Evolutionary conservation across 1,140 invertebrate species (phyloP).

Genomic region (Latrodectus geometricus): DNA sequence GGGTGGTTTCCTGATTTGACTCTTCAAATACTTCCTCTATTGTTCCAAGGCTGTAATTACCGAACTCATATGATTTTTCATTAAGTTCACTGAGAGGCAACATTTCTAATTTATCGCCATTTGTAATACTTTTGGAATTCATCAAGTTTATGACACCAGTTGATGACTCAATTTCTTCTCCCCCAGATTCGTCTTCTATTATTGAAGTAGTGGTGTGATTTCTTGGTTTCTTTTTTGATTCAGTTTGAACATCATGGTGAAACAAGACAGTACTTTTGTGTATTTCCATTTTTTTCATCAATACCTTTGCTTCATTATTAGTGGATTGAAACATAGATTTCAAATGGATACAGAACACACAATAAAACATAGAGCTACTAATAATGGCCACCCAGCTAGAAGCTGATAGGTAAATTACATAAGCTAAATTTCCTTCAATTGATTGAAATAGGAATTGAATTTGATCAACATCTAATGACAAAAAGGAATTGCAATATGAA

Average conservation of each 20-base stretch:
- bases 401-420: not conserved
- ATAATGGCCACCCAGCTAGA: conserved; percentile 23
- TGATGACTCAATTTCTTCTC: not conserved
- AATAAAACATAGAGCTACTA: conserved; percentile 37
- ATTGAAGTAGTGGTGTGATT: not conserved
- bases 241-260: too few relatives aligned
- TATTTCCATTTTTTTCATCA: not conserved
- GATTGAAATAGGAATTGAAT: not conserved
- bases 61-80: not conserved
- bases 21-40: not conserved
- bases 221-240: not conserved
- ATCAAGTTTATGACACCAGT: not conserved
- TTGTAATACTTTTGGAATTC: not conserved
- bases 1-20: not conserved
- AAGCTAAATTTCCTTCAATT: not conserved
- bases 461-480: not conserved
- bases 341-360: conserved; percentile 32
- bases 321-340: conserved; percentile 26
- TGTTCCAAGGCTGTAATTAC: not conserved
- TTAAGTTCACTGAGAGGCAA: not conserved
- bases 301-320: conserved; percentile 7
- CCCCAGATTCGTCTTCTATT: not conserved
- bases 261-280: too few relatives aligned
- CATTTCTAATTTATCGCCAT: not conserved
- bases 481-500: not conserved